Percentiles rank a stretch among this genome's conserved stretches.
phyloP scores from a whole-genome alignment of 2,113 vertebrate genomes.

The Castor canadensis region DNA sequence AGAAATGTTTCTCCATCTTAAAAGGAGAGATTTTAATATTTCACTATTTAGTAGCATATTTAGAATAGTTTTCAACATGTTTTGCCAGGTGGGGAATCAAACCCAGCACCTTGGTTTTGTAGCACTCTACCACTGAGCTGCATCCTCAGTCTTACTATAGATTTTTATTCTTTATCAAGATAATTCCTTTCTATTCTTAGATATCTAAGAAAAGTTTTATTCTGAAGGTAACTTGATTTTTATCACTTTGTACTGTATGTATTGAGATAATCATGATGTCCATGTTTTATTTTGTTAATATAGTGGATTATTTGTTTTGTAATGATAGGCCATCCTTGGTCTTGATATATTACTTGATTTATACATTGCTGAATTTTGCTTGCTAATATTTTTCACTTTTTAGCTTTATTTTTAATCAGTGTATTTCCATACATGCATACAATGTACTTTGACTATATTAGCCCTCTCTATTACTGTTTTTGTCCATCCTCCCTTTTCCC shows the following conservation, averaged over 20 bases:
- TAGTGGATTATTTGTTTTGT: not conserved
- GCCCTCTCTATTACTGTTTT: no score
- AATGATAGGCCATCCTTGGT: not conserved
- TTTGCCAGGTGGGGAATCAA: not conserved
- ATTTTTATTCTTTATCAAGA: not conserved
- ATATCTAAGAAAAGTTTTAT: not conserved
- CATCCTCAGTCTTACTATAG: not conserved
- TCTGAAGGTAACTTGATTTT: not conserved
- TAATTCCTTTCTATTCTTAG: not conserved
- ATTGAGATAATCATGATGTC: not conserved
- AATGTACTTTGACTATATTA: no score
- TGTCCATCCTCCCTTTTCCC: no score
- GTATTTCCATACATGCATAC: no score
- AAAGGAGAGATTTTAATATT: not conserved
- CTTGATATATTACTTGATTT: not conserved
- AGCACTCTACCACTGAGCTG: not conserved
- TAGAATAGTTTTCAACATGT: not conserved
- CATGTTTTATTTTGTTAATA: not conserved
- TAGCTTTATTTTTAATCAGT: no score
- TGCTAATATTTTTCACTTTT: conserved; percentile 3
- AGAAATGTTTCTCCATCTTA: not conserved
- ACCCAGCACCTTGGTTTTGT: not conserved
- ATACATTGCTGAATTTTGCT: not conserved
- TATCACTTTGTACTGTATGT: not conserved
- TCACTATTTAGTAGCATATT: not conserved